A percentile compares a stretch with the other conserved stretches of the same genome.
phyloP scores from a whole-genome alignment of 1,140 invertebrate genomes.

The Himalopsyche phryganea region DNA sequence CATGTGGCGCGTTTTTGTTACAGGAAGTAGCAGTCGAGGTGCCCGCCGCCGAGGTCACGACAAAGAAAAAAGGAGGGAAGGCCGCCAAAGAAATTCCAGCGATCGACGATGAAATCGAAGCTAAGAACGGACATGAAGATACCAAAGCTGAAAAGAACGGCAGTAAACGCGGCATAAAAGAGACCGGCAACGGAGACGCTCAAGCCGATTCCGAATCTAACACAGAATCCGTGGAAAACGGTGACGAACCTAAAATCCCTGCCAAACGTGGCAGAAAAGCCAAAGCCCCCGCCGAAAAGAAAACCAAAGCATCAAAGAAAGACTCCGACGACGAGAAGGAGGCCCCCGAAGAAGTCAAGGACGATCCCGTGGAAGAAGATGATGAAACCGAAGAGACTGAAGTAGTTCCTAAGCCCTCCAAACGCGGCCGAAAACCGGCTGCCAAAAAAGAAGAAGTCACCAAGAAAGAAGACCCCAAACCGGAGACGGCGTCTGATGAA shows the following conservation, averaged over 20 bases:
- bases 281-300: conserved; percentile 14
- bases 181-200: conserved; percentile 1
- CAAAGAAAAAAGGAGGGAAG: conserved; percentile 20
- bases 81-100: conserved; percentile 11
- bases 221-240: conserved; percentile 4
- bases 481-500: no score
- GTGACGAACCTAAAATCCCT: conserved; percentile 14
- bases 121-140: conserved; percentile 12
- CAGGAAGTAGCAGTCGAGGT: conserved; percentile 8
- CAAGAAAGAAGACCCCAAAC: conserved; percentile 35
- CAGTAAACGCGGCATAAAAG: conserved; percentile 18
- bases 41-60: neutral
- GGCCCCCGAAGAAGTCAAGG: conserved; percentile 28
- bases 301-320: conserved; percentile 10
- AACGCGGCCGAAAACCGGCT: conserved; percentile 4
- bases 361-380: conserved; percentile 29
- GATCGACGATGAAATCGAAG: conserved; percentile 1
- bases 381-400: conserved; percentile 17
- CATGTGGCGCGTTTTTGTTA: no score
- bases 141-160: conserved; percentile 10
- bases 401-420: conserved; percentile 25
- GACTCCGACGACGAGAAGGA: conserved; percentile 20
- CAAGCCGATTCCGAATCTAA: conserved; percentile 3
- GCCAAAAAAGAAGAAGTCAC: conserved; percentile 27
- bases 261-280: conserved; percentile 20